A percentile compares a stretch with the other conserved stretches of the same genome.
phyloP scores from a whole-genome alignment of 2,797 vertebrate species.

The Meriones psammophilus region DNA sequence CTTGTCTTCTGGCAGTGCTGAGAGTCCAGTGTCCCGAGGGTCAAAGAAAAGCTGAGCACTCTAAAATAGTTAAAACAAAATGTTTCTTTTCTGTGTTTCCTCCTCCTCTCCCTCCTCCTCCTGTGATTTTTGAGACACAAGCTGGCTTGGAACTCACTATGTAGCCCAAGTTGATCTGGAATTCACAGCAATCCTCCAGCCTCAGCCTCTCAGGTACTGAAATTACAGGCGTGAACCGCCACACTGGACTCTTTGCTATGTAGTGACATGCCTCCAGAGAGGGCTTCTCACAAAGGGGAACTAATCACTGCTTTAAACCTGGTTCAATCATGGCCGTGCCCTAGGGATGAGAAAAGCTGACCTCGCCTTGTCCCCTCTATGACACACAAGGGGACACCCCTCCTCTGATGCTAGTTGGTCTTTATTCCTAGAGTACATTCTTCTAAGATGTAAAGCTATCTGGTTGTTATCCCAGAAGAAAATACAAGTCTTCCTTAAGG shows the following conservation, averaged over 20 bases:
- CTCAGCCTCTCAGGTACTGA: neutral
- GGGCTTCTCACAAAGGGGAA: neutral
- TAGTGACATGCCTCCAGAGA: neutral
- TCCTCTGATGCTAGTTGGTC: neutral
- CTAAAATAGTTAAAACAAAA: neutral
- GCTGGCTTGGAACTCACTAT: neutral
- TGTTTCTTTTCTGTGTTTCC: neutral
- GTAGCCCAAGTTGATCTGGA: neutral
- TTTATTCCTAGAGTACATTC: neutral
- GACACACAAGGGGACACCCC: neutral
- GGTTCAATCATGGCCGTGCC: neutral
- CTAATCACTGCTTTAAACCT: neutral
- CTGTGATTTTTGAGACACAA: neutral
- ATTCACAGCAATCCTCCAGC: neutral
- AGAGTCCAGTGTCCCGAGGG: neutral
- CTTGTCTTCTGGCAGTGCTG: neutral
- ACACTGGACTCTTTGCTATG: neutral
- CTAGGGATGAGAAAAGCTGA: neutral
- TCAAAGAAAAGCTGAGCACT: neutral
- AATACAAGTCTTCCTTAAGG: neutral
- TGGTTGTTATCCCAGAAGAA: neutral
- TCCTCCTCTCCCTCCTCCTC: neutral
- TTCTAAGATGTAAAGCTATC: slow-evolving; percentile 11
- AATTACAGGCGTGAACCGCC: neutral
- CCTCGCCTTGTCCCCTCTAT: neutral